Evolutionary conservation across 1,140 invertebrate species (phyloP), one percentile per base, ranked within the genome.

Genomic region (Homalodisca vitripennis): DNA sequence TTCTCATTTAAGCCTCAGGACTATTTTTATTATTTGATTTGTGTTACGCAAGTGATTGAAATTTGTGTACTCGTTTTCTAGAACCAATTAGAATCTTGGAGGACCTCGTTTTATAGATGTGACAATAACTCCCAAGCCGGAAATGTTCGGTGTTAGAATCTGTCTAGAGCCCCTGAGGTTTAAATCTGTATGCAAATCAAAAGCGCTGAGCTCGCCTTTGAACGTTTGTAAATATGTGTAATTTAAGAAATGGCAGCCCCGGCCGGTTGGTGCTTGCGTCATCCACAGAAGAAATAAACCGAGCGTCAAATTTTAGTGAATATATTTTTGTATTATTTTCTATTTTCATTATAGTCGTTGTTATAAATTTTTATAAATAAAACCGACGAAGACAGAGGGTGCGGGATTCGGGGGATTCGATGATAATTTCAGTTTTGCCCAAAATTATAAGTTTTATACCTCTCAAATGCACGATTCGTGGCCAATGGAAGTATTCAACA

Each of bases 171-270:
- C 6, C 55, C 55, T 60, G 55, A 30, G 55, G 55, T 60, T 60
- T 60, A 60, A 60, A 60, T 60, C 24, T 60, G 55, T 60, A 27
- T 60, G 55, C 14, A 60, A 60, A 60, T 60, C 55, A 60, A 60
- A 60, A 60, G 55, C 26, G 55, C 14, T 30, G 27, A 60, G 17
- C 34, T 60, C 14, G 55, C 26, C 26, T 60, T 60, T 60, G 55
- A 60, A 60, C 29, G 55, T 60, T 60, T 60, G 55, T 60, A 60
- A 60, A 60, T 60, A 60, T 27, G 3, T 51, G 24, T 60, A 60
- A 60, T 60, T 22, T 60, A 60, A 60, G 55, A 60, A 60, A 24
- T 60, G 55, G 55, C 55, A 22, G 27, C 22, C 55, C 55, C 29
- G 55, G n/a, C 55, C 24, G 12, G 55, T 6, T 30, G 55, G 55